Base-by-base conservation (phyloP, 1,140 invertebrate genomes). In the Drosophila obscura region DNA sequence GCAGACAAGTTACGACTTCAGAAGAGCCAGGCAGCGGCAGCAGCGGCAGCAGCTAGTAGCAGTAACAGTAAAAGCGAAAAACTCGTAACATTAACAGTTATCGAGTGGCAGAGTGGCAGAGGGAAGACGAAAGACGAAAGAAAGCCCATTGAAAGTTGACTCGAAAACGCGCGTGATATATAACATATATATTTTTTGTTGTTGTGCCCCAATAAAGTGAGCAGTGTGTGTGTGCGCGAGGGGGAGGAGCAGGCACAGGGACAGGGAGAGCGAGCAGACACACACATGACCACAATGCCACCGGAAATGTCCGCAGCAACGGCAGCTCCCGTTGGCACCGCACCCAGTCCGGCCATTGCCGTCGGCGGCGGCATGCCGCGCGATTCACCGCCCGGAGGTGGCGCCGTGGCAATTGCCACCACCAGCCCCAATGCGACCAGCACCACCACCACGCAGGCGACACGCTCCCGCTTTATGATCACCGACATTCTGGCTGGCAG, bases 381-480 rank as follows among this genome's bases (percentile, higher is more conserved):
- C 92, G 92, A 93, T 31, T 57, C 73, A 0, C 72, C 72, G 49
- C 71, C 72, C 24, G 72, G 64, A 49, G 74, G 73, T 13, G 57
- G 35, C 15, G 24, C 55, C 28, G 56, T 44, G 13, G 48, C 28
- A 90, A 80, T 87, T 92, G 85, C 92, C 46, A 26, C 58, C 19
- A 44, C 49, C 16, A 67, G 64, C 50, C 55, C 45, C 31, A 35
- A 68, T 4, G 69, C 73, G 2, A 22, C 73, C 4, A 73, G 75
- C 1, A 71, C 77, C 58, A 62, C 92, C 41, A 93, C 93, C 56
- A 93, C 93, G 73, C 94, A 93, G 92, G 94, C 94, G 44, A 94
- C 95, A 49, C 93, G 95, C 52, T 96, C 95, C 19, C 93, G 95
- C 44, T 96, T 96, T 92, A 96, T 96, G 95, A 96, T 96, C 92